Conservation (phyloP, 2,113 vertebrate species). For the Charina bottae region DNA sequence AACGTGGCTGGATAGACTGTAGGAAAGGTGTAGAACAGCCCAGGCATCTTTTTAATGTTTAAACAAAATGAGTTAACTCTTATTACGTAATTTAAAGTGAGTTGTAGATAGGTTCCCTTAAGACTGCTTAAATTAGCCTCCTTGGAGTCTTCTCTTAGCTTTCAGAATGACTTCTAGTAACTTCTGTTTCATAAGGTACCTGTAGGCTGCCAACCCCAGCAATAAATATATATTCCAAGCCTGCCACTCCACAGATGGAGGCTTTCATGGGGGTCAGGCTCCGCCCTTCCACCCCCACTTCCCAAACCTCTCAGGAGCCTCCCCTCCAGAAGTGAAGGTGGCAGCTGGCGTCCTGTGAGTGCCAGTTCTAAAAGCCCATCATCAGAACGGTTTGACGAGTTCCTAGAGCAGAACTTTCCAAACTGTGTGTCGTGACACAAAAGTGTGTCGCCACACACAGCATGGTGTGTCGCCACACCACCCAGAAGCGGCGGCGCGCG, state of each 20-base stretch:
- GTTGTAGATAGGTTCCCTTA: too few relatives aligned
- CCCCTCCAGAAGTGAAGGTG: neutral
- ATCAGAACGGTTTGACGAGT: neutral
- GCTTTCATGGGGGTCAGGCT: neutral
- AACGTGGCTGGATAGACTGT: too few relatives aligned
- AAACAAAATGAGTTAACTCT: too few relatives aligned
- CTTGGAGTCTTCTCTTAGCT: neutral
- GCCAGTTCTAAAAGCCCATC: neutral
- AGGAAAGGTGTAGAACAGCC: too few relatives aligned
- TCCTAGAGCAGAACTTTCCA: too few relatives aligned
- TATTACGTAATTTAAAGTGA: too few relatives aligned
- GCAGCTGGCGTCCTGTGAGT: neutral
- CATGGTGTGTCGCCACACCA: too few relatives aligned
- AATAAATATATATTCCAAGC: neutral
- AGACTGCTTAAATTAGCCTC: neutral
- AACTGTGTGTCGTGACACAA: too few relatives aligned
- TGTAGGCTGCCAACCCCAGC: neutral
- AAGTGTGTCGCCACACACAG: too few relatives aligned
- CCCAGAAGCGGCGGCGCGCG: too few relatives aligned
- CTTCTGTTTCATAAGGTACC: neutral
- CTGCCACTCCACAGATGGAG: neutral
- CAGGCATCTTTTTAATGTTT: too few relatives aligned
- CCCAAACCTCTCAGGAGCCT: neutral
- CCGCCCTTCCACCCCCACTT: neutral
- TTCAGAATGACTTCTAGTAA: neutral